phyloP scores from a whole-genome alignment of 1,140 invertebrate genomes.

The Formica selysi region DNA sequence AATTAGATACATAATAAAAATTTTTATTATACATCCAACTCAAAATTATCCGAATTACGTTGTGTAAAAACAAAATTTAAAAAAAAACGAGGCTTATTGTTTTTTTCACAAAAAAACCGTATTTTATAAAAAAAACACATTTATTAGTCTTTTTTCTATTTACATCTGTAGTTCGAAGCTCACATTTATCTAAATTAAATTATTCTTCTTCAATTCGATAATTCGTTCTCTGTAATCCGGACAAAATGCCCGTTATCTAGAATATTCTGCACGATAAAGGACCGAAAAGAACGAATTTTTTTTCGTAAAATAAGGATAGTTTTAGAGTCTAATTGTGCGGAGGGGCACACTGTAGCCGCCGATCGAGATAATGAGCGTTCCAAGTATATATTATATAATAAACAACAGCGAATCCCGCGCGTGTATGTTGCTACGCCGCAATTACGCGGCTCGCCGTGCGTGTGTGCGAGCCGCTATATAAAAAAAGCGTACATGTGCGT shows the following conservation, averaged over 20 bases:
- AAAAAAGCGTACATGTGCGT: constrained; percentile 46
- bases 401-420: constrained; percentile 28
- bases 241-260: background rate
- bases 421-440: constrained; percentile 16
- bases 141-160: too few species aligned
- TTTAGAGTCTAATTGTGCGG: constrained; percentile 45
- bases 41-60: too few species aligned
- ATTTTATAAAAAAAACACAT: background rate
- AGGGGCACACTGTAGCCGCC: background rate
- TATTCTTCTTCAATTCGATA: background rate
- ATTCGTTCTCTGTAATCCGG: background rate
- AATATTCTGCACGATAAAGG: background rate
- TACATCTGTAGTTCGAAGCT: background rate
- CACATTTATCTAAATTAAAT: background rate
- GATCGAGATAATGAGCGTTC: constrained; percentile 56
- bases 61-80: too few species aligned
- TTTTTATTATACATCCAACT: too few species aligned
- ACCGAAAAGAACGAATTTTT: background rate
- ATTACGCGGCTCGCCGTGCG: constrained; percentile 23
- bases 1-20: too few species aligned
- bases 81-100: too few species aligned
- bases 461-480: background rate
- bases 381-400: constrained; percentile 49
- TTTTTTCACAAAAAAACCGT: background rate
- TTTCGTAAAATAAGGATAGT: background rate